Conservation (phyloP, 2,113 vertebrate genomes). For the Centropus bengalensis region DNA sequence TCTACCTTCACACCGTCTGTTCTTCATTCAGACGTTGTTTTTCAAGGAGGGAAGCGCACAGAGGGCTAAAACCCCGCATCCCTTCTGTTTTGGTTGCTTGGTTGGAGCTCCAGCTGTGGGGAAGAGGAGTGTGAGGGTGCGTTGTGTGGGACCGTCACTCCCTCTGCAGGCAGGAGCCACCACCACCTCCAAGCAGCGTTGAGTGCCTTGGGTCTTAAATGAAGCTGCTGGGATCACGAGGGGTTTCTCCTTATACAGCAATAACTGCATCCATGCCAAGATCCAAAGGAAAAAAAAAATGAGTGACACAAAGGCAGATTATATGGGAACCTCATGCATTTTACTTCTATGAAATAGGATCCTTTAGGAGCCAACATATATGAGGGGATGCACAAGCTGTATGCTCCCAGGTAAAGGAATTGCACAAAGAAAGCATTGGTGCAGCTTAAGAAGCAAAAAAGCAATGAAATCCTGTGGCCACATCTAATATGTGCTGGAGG, state of each 20-base stretch:
- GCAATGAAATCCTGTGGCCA: neutral
- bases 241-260: neutral
- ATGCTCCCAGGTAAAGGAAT: neutral
- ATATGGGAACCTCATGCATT: neutral
- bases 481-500: neutral
- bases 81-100: neutral
- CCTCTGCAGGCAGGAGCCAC: constrained; percentile 31
- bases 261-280: neutral
- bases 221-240: neutral
- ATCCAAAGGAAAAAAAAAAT: neutral
- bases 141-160: neutral
- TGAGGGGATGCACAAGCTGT: neutral
- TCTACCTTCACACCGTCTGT: neutral
- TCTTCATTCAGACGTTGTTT: neutral
- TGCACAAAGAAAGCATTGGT: neutral
- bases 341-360: neutral
- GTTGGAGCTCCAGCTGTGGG: neutral
- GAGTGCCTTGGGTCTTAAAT: neutral
- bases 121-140: neutral
- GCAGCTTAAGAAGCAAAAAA: neutral
- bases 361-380: neutral
- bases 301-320: neutral
- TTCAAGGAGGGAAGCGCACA: neutral
- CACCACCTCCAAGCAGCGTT: neutral
- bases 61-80: neutral